A percentile compares a stretch with the other conserved stretches of the same genome.
Conservation (phyloP, 2,888 invertebrate genomes). For the Phalangium opilio region DNA sequence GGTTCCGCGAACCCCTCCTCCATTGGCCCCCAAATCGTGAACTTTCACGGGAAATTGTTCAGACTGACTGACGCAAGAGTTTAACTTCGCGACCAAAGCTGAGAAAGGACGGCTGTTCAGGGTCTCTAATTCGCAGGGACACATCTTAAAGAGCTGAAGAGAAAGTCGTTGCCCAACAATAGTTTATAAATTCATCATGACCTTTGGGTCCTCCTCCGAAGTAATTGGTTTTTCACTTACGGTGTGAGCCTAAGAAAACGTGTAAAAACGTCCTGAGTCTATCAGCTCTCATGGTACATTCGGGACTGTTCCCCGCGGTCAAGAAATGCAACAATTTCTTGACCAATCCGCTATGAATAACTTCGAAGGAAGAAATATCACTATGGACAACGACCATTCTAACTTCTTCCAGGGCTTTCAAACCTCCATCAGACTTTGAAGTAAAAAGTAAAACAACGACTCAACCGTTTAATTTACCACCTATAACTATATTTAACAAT, state of each 20-base stretch:
- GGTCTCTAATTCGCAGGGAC: constrained; percentile 24
- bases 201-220: too few relatives aligned
- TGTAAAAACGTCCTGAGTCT: constrained; percentile 76
- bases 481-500: too few relatives aligned
- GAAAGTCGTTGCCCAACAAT: too few relatives aligned
- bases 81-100: constrained; percentile 75
- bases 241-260: constrained; percentile 72
- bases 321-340: constrained; percentile 74
- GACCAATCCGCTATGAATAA: constrained; percentile 90
- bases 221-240: too few relatives aligned
- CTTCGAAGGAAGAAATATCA: constrained; percentile 96
- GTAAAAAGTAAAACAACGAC: too few relatives aligned
- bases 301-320: constrained; percentile 36
- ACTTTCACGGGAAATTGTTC: constrained; percentile 97
- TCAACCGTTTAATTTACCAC: too few relatives aligned
- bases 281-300: constrained; percentile 23
- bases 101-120: constrained; percentile 43
- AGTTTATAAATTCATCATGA: too few relatives aligned
- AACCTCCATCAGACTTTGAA: constrained; percentile 39
- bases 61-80: constrained; percentile 88
- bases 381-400: constrained; percentile 75
- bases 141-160: constrained; percentile 7
- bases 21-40: constrained; percentile 66
- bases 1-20: constrained; percentile 43
- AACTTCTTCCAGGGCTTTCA: constrained; percentile 58